phyloP scores from a whole-genome alignment of 2,888 invertebrate genomes.

The Polydrusus tereticollis region DNA sequence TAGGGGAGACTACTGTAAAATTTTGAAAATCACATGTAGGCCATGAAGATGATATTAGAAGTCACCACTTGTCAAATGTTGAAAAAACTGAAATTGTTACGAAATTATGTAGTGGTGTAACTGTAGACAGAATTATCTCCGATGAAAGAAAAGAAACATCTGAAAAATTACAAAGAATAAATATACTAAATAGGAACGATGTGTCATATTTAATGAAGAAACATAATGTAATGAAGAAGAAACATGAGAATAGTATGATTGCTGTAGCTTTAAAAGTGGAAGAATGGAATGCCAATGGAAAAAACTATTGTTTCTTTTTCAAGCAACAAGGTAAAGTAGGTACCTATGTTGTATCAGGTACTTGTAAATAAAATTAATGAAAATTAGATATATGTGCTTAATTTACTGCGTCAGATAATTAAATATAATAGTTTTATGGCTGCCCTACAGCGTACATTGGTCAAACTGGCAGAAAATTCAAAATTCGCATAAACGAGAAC shows the following conservation, averaged over 20 bases:
- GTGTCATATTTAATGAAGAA: constrained; percentile 17
- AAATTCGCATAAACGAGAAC: background rate
- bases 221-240: too few species aligned
- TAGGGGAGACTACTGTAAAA: background rate
- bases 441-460: too few species aligned
- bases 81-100: constrained; percentile 48
- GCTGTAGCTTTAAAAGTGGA: constrained; percentile 26
- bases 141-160: constrained; percentile 7
- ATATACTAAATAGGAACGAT: constrained; percentile 24
- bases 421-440: too few species aligned
- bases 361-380: background rate
- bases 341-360: background rate
- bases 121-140: constrained; percentile 25
- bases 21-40: constrained; percentile 38
- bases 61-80: constrained; percentile 19
- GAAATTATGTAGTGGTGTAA: constrained; percentile 45
- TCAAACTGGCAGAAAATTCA: too few species aligned
- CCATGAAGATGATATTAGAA: constrained; percentile 32
- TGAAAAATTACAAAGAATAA: constrained; percentile 5
- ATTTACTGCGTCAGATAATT: too few species aligned
- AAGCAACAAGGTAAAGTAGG: constrained; percentile 29
- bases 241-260: constrained; percentile 19
- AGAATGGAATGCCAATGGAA: constrained; percentile 27
- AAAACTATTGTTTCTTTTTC: constrained; percentile 21
- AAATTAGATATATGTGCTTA: background rate